Conservation (phyloP, 2,888 invertebrate species). For the Tipula helvola region DNA sequence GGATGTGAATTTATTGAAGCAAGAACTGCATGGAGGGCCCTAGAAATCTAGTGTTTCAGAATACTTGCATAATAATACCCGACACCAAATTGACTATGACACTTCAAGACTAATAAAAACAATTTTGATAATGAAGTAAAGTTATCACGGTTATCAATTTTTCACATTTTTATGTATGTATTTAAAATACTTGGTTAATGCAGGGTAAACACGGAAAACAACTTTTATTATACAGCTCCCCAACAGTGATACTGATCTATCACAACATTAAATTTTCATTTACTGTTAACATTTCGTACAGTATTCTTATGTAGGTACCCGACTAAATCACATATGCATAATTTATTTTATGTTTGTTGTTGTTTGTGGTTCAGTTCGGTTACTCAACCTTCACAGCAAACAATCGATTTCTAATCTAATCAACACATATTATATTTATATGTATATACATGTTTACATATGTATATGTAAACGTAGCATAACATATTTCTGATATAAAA, state of each 20-base stretch:
- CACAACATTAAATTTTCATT: background rate
- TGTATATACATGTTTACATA: background rate
- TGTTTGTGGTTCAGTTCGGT: background rate
- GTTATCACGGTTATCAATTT: too few species aligned
- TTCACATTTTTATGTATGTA: too few species aligned
- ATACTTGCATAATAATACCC: too few species aligned
- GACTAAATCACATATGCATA: background rate
- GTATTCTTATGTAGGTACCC: background rate
- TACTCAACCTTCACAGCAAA: background rate
- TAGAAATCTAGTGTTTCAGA: too few species aligned
- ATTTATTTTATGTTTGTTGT: background rate
- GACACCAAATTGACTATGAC: too few species aligned
- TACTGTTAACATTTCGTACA: background rate
- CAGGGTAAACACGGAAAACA: background rate
- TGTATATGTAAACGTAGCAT: too few species aligned
- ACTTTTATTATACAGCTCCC: background rate
- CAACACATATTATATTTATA: background rate
- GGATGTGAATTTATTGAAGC: too few species aligned
- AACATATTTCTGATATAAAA: too few species aligned
- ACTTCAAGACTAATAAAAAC: too few species aligned
- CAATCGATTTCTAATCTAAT: background rate
- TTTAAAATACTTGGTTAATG: too few species aligned
- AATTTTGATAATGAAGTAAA: too few species aligned
- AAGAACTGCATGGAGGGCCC: too few species aligned
- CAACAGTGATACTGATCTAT: background rate